Percentiles rank a stretch among this genome's conserved stretches.
These are phyloP conservation scores for Erythrolamprus reginae DNA, from an alignment of 2,113 vertebrate species.

Conservation along the genomic window DNA sequence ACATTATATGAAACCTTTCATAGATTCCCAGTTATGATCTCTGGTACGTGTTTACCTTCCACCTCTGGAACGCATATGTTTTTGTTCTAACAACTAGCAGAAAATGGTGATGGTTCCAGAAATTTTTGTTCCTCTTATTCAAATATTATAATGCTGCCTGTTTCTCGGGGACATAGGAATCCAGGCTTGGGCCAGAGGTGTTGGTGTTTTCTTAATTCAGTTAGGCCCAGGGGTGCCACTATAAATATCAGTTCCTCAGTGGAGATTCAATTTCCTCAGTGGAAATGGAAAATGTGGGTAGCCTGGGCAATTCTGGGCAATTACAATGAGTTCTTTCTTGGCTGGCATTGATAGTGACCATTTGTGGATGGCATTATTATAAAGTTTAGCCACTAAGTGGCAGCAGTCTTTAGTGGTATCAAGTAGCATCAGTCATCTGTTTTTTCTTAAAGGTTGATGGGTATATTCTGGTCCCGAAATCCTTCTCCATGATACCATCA, in stretches of 20 bases:
- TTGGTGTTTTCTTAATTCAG: neutral
- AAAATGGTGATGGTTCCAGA: neutral
- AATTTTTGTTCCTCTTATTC: neutral
- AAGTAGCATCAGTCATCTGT: neutral
- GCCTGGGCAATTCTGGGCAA: neutral
- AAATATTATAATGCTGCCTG: neutral
- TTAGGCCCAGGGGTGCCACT: neutral
- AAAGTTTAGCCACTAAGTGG: neutral
- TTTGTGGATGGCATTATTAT: neutral
- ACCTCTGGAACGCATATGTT: neutral
- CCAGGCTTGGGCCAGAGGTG: neutral
- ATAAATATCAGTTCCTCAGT: neutral
- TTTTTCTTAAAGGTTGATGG: neutral
- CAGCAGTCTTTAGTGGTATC: neutral
- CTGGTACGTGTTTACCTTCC: neutral
- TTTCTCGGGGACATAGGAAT: neutral
- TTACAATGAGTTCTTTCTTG: neutral
- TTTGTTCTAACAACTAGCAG: neutral
- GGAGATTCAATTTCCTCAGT: too few relatives aligned
- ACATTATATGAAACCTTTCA: conserved; percentile 1
- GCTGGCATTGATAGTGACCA: too few relatives aligned
- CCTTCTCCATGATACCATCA: neutral
- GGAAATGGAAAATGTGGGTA: neutral
- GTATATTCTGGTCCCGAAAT: neutral
- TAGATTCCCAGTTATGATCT: neutral